Evolutionary conservation across 1,140 invertebrate species (phyloP).

Genomic region (Bombus confusus): DNA sequence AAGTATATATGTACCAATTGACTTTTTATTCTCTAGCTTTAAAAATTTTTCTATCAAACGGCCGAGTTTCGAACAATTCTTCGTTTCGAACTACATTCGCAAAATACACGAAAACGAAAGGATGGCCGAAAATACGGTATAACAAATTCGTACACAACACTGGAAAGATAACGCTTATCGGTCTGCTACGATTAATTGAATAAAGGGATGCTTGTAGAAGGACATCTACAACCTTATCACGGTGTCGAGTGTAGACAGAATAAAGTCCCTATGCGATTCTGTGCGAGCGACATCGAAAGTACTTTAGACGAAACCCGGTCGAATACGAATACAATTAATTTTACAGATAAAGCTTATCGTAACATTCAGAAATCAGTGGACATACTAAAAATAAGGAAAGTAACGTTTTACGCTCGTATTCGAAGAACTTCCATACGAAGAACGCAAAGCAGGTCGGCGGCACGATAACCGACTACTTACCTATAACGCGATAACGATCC

Average conservation of each 20-base stretch:
- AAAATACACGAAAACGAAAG: background rate
- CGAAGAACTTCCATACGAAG: background rate
- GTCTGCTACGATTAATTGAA: background rate
- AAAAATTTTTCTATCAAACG: background rate
- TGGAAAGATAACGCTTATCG: background rate
- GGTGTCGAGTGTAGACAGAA: background rate
- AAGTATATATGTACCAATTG: too few species aligned
- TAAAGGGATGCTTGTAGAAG: background rate
- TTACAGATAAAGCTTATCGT: background rate
- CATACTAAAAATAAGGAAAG: background rate
- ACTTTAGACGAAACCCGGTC: too few species aligned
- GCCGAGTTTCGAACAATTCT: background rate
- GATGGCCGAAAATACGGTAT: too few species aligned
- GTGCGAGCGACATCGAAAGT: background rate
- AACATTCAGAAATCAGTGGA: too few species aligned
- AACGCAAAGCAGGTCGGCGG: constrained; percentile 17
- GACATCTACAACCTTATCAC: background rate
- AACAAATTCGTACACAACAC: background rate
- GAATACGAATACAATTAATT: too few species aligned
- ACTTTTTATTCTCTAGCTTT: background rate
- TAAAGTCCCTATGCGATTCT: background rate
- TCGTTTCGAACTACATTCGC: background rate
- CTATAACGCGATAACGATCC: constrained; percentile 36
- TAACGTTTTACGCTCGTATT: background rate
- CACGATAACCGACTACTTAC: constrained; percentile 17